These are phyloP conservation scores for Rhodeus uyekii DNA, from an alignment of 2,797 vertebrate genomes.

Conservation along the genomic window DNA sequence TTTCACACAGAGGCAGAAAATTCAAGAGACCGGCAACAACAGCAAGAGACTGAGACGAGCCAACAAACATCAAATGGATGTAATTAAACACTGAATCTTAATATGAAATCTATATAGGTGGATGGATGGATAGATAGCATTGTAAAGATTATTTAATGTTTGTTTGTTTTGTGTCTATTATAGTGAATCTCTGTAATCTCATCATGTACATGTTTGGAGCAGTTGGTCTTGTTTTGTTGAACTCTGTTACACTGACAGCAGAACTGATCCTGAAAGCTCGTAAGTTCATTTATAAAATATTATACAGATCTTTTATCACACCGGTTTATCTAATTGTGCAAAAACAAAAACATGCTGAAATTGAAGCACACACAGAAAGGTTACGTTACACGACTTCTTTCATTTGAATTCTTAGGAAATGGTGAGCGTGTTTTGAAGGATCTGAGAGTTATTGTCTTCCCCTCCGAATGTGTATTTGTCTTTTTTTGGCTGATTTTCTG, in stretches of 20 bases:
- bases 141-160: too few relatives aligned
- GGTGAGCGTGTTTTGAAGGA: background rate
- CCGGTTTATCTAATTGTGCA: too few relatives aligned
- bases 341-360: background rate
- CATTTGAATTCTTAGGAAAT: background rate
- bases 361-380: background rate
- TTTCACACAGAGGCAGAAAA: background rate
- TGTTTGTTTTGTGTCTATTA: background rate
- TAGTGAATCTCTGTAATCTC: background rate
- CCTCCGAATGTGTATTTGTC: background rate
- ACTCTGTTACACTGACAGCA: background rate
- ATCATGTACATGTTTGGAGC: slow-evolving; percentile 26
- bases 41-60: background rate
- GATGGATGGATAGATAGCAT: too few relatives aligned
- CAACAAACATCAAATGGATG: background rate
- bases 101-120: too few relatives aligned
- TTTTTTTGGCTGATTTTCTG: background rate
- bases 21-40: background rate
- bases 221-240: slow-evolving; percentile 21
- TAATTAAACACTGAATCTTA: background rate
- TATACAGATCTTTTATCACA: background rate
- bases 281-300: background rate
- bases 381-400: background rate
- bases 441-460: background rate
- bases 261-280: slow-evolving; percentile 39